Percentiles rank a stretch among this genome's conserved stretches.
These are phyloP conservation scores for Hippocampus mohnikei DNA, from an alignment of 2,113 vertebrate species.

Conservation along the genomic window DNA sequence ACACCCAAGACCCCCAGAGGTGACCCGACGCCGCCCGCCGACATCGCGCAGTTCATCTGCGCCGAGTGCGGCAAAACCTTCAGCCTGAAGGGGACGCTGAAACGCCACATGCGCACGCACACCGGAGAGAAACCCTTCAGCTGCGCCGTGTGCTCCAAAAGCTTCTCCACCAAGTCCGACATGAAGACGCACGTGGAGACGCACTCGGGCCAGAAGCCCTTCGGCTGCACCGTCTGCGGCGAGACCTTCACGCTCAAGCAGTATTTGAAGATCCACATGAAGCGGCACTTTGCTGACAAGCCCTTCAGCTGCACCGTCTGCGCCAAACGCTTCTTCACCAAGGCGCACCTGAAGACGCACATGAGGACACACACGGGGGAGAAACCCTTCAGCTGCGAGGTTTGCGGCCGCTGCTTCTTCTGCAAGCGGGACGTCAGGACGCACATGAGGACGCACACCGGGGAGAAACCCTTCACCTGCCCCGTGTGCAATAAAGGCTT, in stretches of 20 bases:
- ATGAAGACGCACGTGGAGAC: constrained; percentile 1
- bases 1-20: neutral
- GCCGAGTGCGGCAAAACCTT: constrained; percentile 1
- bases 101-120: neutral
- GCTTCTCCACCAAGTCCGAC: constrained; percentile 2
- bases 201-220: neutral
- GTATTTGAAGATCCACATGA: constrained; percentile 6
- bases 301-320: constrained; percentile 1
- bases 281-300: neutral
- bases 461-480: constrained; percentile 4
- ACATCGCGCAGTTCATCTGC: neutral
- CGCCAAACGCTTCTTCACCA: constrained; percentile 2
- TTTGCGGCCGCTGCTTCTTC: neutral
- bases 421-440: neutral
- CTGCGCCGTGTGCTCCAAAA: neutral
- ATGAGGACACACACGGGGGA: constrained; percentile 3
- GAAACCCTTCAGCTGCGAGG: constrained; percentile 3
- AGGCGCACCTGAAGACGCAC: constrained; percentile 6
- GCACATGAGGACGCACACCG: constrained; percentile 9
- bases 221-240: neutral
- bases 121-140: neutral
- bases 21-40: neutral
- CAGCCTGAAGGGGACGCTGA: neutral
- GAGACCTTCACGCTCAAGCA: neutral
- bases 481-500: neutral